Evolutionary conservation across 2,888 invertebrate genomes (phyloP).

Genomic region (Loripinus fragilis): DNA sequence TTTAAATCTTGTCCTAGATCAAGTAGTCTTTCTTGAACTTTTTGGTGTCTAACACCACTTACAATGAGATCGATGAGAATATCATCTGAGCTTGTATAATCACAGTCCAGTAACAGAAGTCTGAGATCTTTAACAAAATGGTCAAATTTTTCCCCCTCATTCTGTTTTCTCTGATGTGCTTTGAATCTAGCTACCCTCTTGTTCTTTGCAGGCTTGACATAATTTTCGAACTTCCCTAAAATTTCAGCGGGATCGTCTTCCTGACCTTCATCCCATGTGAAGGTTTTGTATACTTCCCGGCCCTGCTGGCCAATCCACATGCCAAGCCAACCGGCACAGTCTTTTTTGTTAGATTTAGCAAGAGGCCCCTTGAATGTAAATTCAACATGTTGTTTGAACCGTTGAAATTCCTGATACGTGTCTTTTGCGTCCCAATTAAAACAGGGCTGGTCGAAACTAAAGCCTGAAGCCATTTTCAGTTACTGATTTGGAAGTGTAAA

Average conservation of each 20-base stretch:
- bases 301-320: constrained; percentile 63
- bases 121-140: constrained; percentile 50
- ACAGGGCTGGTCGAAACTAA: constrained; percentile 30
- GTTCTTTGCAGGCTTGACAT: constrained; percentile 43
- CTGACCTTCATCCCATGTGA: constrained; percentile 35
- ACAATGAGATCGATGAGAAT: constrained; percentile 43
- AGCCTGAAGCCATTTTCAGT: constrained; percentile 18
- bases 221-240: constrained; percentile 42
- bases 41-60: constrained; percentile 35
- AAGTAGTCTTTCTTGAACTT: constrained; percentile 45
- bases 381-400: constrained; percentile 47
- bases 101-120: constrained; percentile 55
- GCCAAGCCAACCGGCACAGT: constrained; percentile 38
- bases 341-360: constrained; percentile 22
- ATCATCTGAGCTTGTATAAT: constrained; percentile 44
- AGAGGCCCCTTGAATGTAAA: constrained; percentile 42
- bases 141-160: constrained; percentile 53
- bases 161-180: constrained; percentile 49
- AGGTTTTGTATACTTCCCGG: constrained; percentile 59
- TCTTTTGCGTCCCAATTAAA: constrained; percentile 29
- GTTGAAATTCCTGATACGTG: constrained; percentile 36
- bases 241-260: constrained; percentile 41
- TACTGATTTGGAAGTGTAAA: no score
- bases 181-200: constrained; percentile 52
- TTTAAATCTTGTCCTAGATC: constrained; percentile 44